A percentile compares a stretch with the other conserved stretches of the same genome.
Conservation (phyloP, 2,888 invertebrate genomes). For the Tinea semifulvella region DNA sequence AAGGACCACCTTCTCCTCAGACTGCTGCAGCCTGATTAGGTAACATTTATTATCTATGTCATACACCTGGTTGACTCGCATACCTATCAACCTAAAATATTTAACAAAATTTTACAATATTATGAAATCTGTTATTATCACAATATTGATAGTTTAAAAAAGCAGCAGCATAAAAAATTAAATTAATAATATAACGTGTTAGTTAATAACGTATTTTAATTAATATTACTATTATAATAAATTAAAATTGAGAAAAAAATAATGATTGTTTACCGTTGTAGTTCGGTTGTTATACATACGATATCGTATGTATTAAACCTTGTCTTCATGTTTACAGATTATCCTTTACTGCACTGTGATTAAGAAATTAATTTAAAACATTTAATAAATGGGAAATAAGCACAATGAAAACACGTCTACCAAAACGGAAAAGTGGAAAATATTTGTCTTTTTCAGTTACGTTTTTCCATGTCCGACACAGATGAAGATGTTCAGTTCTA, state of each 20-base stretch:
- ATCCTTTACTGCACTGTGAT: neutral
- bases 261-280: conserved; percentile 79
- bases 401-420: conserved; percentile 3
- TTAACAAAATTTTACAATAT: conserved; percentile 4
- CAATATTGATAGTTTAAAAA: neutral
- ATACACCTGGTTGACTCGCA: conserved; percentile 96
- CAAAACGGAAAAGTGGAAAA: too few relatives aligned
- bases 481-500: too few relatives aligned
- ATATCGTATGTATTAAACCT: conserved; percentile 94
- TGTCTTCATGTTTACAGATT: conserved; percentile 78
- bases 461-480: too few relatives aligned
- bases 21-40: conserved; percentile 84
- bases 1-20: conserved; percentile 87
- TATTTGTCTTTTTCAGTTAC: too few relatives aligned
- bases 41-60: conserved; percentile 98
- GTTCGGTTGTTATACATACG: conserved; percentile 85
- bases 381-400: neutral
- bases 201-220: too few relatives aligned
- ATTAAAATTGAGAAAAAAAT: too few relatives aligned
- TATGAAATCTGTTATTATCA: neutral
- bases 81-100: conserved; percentile 77
- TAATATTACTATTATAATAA: too few relatives aligned
- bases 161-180: too few relatives aligned
- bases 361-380: neutral
- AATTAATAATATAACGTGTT: too few relatives aligned